Base-by-base conservation (phyloP, 2,797 vertebrate species). In the Parambassis ranga region DNA sequence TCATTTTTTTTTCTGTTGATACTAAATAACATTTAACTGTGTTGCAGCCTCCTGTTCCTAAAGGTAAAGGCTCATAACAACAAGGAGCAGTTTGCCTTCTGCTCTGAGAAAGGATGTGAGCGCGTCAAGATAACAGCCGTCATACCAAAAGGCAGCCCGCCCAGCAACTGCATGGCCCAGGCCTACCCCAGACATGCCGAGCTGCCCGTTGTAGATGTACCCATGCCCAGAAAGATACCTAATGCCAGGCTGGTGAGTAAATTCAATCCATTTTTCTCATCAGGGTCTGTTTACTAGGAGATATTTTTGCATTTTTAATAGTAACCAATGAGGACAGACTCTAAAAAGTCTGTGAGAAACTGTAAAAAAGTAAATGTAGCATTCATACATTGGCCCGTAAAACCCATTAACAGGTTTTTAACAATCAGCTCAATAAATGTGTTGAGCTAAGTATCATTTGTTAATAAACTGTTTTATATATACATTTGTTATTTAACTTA, bases 31-130 rank as follows among this genome's bases (percentile, higher is more conserved):
- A n/a, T n/a, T n/a, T n/a, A n/a, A n/a, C n/a, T 79, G 18, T 53
- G 1, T 39, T 33, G 2, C 82, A 99, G 97, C 63, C 85, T 99
- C 62, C 89, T 99, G 22, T 97, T 98, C 84, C 83, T 99, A 71
- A 96, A 93, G 77, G 79, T 95, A 10, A 93, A 92, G 70, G 95
- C 96, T 2, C 94, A 96, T 61, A 95, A 95, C 0, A 89, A 94
- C 59, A 94, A 91, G 67, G 95, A 96, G 22, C 87, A 83, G 32
- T 97, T 94, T 22, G 94, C 96, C 44, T 99, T 98, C 91, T 99
- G 97, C 89, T 98, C 97, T 0, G 65, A 91, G 35, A 94, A 93
- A 70, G 97, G 97, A 30, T 99, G 97, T 2, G 97, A 99, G 81
- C 71, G 97, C 46, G 91, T 99, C 13, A 94, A 94, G 86, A 95